phyloP scores from a whole-genome alignment of 2,888 invertebrate species.

The Capitulum mitella region DNA sequence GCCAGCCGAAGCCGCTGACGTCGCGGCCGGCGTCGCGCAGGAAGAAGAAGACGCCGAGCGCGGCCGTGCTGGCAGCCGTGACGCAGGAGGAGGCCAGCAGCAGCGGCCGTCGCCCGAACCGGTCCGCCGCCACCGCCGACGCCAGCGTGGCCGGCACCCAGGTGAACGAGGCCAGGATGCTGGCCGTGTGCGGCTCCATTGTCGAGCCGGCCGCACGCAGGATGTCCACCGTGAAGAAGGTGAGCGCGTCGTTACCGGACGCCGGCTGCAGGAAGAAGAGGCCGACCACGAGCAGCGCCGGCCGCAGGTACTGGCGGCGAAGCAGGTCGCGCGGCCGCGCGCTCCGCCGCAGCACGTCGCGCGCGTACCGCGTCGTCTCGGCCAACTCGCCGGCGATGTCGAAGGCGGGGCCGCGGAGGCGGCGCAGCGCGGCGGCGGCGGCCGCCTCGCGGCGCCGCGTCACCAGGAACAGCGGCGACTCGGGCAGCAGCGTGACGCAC shows the following conservation, averaged over 20 bases:
- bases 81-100: slow-evolving; percentile 68
- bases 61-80: slow-evolving; percentile 51
- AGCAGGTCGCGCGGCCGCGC: background rate
- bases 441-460: slow-evolving; percentile 51
- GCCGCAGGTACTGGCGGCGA: slow-evolving; percentile 57
- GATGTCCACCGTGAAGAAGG: slow-evolving; percentile 82
- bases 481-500: slow-evolving; percentile 63
- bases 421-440: slow-evolving; percentile 58
- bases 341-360: background rate
- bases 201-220: slow-evolving; percentile 71
- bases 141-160: slow-evolving; percentile 81
- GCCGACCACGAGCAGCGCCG: slow-evolving; percentile 70
- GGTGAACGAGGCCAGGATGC: slow-evolving; percentile 81
- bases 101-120: slow-evolving; percentile 76
- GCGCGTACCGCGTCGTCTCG: background rate
- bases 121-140: slow-evolving; percentile 76
- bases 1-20: slow-evolving; percentile 20
- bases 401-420: slow-evolving; percentile 50
- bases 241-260: slow-evolving; percentile 89
- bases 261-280: slow-evolving; percentile 94
- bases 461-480: slow-evolving; percentile 66
- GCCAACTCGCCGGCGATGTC: slow-evolving; percentile 33
- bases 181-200: slow-evolving; percentile 64
- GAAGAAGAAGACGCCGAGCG: slow-evolving; percentile 66
- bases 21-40: slow-evolving; percentile 41